Base-by-base conservation (phyloP, 1,140 invertebrate genomes). In the Drosophila tsacasi region DNA sequence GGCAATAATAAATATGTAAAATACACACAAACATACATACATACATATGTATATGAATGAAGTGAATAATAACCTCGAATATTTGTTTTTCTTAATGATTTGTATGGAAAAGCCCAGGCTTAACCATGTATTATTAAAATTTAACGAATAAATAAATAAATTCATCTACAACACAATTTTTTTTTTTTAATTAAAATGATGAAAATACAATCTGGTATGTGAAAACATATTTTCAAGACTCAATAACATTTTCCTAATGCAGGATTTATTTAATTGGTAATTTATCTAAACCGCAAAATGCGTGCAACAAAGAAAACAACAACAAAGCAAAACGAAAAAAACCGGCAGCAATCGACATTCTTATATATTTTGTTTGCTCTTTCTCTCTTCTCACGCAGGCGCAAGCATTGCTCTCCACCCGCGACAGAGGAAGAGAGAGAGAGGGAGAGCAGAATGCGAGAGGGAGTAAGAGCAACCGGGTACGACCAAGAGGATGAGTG, bases 261-360 rank as follows among this genome's bases (percentile, higher is more conserved):
- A 30, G 39, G 57, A 44, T 65, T 67, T 30, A 39, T 49, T 49
- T 65, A 65, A 65, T 65, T 62, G 25, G 37, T 40, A 63, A 67
- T 35, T 40, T 72, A 58, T 72, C 23, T 71, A 19, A 19, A 30
- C 23, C 35, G 12, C 25, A 42, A 66, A 68, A 58, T 72, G 67
- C 52, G 66, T 49, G 30, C 52, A 72, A 71, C 32, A 59, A 71
- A 5, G 58, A 73, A 23, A 46, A 58, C 27, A 42, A 35, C 32
- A 71, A 25, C 44, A 71, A 55, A 27, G 40, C 32, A 68, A 25
- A 17, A 19, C 32, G 27, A 55, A 42, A 71, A 46, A 27, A 50
- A 73, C 69, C 69, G 69, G 69, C 69, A 73, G 54, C 54, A 60
- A 60, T 72, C 69, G 27, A 72, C 47, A 73, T 73, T 73, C 67